phyloP scores from a whole-genome alignment of 2,888 invertebrate species.

The Epicampocera succincta region DNA sequence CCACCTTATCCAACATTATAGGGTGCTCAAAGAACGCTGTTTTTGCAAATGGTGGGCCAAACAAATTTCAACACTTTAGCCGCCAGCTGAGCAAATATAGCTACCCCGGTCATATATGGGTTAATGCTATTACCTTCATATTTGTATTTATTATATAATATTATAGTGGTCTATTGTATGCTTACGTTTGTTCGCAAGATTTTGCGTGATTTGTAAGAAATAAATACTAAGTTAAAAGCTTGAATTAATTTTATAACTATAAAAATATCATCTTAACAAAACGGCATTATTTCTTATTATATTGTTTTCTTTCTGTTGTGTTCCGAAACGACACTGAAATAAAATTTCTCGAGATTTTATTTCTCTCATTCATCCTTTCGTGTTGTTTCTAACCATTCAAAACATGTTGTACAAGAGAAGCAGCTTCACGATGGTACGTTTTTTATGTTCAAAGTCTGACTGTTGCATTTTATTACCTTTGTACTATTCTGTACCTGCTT shows the following conservation, averaged over 20 bases:
- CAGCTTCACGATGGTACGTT: slow-evolving; percentile 13
- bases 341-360: slow-evolving; percentile 14
- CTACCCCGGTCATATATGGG: too few relatives aligned
- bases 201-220: slow-evolving; percentile 48
- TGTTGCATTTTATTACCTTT: slow-evolving; percentile 71
- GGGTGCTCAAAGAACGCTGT: too few relatives aligned
- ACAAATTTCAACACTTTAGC: too few relatives aligned
- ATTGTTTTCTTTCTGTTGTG: slow-evolving; percentile 8
- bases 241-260: slow-evolving; percentile 66
- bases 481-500: slow-evolving; percentile 35
- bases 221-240: slow-evolving; percentile 63
- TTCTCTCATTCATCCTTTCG: background rate
- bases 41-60: too few relatives aligned
- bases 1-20: too few relatives aligned
- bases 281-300: slow-evolving; percentile 49
- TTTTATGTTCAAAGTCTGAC: slow-evolving; percentile 60
- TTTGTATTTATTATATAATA: too few relatives aligned
- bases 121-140: too few relatives aligned
- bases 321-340: slow-evolving; percentile 19
- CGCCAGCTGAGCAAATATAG: too few relatives aligned
- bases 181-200: background rate
- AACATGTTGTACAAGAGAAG: background rate
- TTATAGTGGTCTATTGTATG: background rate
- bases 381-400: slow-evolving; percentile 14
- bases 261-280: slow-evolving; percentile 68